Evolutionary conservation across 2,113 vertebrate species (phyloP), one percentile per base, ranked within the genome.

Genomic region (Machaerirhynchus nigripectus): DNA sequence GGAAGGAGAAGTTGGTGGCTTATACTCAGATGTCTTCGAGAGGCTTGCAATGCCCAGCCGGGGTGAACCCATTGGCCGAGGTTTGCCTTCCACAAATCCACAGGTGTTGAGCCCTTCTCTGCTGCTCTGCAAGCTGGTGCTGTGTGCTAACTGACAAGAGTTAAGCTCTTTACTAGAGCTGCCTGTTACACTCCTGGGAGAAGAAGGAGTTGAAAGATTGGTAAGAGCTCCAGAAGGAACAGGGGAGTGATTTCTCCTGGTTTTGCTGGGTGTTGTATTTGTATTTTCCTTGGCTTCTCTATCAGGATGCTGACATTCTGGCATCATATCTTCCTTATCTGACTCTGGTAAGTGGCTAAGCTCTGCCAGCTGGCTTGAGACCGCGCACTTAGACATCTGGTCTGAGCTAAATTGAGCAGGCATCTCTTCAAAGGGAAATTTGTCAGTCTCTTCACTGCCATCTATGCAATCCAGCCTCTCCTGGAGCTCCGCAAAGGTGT

Each of bases 401-500:
- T 97, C 97, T 4, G 97, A 87, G 50, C 90, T 97, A 65, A 96
- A 97, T 61, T 96, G 98, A 86, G 80, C 92, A 60, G 98, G 98
- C 88, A 98, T 87, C 97, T 99, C 99, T 94, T 99, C 99, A 80
- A 99, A 99, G 15, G 98, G 99, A 81, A 99, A 99, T 49, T 94
- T 98, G 44, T 97, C 97, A 1, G 98, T 98, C 97, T 99, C 99
- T 86, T 99, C 99, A 13, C 99, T 99, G 90, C 99, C 99, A 10
- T 99, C 99, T 18, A 99, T 99, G 96, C 99, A 99, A 82, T 98
- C 99, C 73, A 99, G 96, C 89, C 99, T 97, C 95, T 99, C 99
- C 84, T 99, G 99, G 79, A 99, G 98, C 97, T 99, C 99, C 4
- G 99, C 99, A 82, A 99, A 99, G 9, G 99, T 99, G 98, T 99